Base-by-base conservation (phyloP, 2,888 invertebrate species). In the Parnassius apollo region DNA sequence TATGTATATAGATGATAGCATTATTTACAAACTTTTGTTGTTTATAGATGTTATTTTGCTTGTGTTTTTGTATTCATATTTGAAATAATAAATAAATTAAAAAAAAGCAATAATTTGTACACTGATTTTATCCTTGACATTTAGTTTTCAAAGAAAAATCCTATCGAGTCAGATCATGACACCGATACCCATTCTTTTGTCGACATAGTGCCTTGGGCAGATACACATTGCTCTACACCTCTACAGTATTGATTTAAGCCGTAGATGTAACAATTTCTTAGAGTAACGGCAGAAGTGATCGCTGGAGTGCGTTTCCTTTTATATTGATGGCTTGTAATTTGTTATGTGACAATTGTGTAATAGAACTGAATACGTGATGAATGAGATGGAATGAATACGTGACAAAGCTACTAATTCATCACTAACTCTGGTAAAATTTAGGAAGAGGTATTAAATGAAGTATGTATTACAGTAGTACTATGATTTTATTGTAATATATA, bases 251-350 rank as follows among this genome's bases (percentile, higher is more conserved):
- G 76, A 81, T 80, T 80, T 78, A 81, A 78, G 70, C 68, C 69
- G 67, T 63, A 68, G 66, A 75, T 73, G 74, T 72, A 73, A 72
- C 71, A 69, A 67, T 68, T 69, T 68, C 69, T 69, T 59, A 65
- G 59, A 69, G 66, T 76, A 73, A 74, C 72, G 69, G 67, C 55
- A 57, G 66, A 60, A 57, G 69, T 67, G 66, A 66, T 64, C 68
- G 68, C 60, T 63, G 56, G 66, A 68, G 71, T 68, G 74, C 76
- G 77, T 68, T 72, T 51, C 48, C 22, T 72, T 65, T 65, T 73
- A 78, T 74, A 73, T 79, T 83, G 83, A 83, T 77, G 75, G 73
- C 81, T 82, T 64, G 65, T 66, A 73, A 82, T 83, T 82, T 77
- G 76, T 82, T 76, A 77, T 70, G 72, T 66, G 67, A 71, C 68